Percentiles rank a stretch among this genome's conserved stretches.
These are phyloP conservation scores for Tachina fera DNA, from an alignment of 2,888 invertebrate genomes.

Conservation along the genomic window DNA sequence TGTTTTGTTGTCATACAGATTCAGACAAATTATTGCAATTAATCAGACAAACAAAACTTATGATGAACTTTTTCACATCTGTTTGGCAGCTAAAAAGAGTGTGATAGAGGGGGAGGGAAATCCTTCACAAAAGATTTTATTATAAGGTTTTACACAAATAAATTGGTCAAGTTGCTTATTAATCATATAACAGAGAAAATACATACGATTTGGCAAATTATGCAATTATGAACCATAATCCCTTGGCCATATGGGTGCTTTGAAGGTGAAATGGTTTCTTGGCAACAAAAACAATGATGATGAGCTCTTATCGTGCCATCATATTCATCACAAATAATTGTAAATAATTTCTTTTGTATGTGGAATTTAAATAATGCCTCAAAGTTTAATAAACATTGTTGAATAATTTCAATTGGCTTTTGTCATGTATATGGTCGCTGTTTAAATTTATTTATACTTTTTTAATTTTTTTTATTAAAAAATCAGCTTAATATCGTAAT, in stretches of 20 bases:
- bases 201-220: constrained; percentile 22
- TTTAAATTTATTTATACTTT: constrained; percentile 12
- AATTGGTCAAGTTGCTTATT: constrained; percentile 36
- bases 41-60: constrained; percentile 55
- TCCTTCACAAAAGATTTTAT: background rate
- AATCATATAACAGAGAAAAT: background rate
- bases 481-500: constrained; percentile 74
- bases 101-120: background rate
- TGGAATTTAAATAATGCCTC: background rate
- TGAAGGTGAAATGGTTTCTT: constrained; percentile 15
- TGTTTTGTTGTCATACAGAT: constrained; percentile 28
- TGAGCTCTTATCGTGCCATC: background rate
- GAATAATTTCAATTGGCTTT: constrained; percentile 44
- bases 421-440: constrained; percentile 6
- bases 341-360: constrained; percentile 8
- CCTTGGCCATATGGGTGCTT: constrained; percentile 48
- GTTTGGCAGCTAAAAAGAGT: constrained; percentile 10
- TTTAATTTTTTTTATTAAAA: constrained; percentile 26
- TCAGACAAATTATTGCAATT: constrained; percentile 63
- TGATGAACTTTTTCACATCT: constrained; percentile 57
- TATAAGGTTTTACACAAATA: background rate
- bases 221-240: constrained; percentile 55
- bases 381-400: constrained; percentile 17
- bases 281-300: background rate
- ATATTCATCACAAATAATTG: background rate